Conservation (phyloP, 2,888 invertebrate genomes). For the Smittia sp. region DNA sequence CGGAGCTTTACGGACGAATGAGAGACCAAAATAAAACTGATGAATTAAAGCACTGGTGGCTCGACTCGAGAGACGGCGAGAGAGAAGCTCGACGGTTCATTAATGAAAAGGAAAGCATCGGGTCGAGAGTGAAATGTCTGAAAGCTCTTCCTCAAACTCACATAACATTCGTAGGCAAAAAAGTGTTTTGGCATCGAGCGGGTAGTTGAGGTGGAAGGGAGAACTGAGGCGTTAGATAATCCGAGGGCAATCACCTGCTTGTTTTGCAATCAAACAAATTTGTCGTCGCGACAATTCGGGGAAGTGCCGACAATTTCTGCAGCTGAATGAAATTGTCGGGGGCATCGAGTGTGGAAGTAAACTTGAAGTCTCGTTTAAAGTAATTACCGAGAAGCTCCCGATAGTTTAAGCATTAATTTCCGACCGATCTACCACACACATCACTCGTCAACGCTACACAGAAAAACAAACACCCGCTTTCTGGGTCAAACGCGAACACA, state of each 20-base stretch:
- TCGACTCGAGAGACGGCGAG: neutral
- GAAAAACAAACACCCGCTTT: neutral
- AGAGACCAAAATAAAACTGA: constrained; percentile 29
- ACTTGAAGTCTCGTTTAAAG: neutral
- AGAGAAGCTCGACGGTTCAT: neutral
- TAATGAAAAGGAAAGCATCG: constrained; percentile 39
- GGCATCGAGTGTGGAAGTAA: too few species aligned
- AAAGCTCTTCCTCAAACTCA: constrained; percentile 18
- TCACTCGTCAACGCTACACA: neutral
- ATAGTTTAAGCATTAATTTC: constrained; percentile 4
- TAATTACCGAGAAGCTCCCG: neutral
- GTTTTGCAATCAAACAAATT: too few species aligned
- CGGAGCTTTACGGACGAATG: constrained; percentile 8
- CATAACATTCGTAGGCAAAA: neutral
- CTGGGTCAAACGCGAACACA: constrained; percentile 39
- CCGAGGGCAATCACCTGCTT: neutral
- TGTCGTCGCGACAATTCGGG: too few species aligned
- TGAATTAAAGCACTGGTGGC: neutral
- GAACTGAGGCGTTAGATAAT: neutral
- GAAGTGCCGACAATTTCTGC: too few species aligned
- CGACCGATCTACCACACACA: neutral
- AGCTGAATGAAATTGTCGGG: too few species aligned
- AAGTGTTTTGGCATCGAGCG: neutral
- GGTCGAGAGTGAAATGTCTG: constrained; percentile 23
- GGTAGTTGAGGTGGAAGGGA: neutral